Evolutionary conservation across 2,797 vertebrate genomes (phyloP), one percentile per base, ranked within the genome.

Genomic region (Erpetoichthys calabaricus): DNA sequence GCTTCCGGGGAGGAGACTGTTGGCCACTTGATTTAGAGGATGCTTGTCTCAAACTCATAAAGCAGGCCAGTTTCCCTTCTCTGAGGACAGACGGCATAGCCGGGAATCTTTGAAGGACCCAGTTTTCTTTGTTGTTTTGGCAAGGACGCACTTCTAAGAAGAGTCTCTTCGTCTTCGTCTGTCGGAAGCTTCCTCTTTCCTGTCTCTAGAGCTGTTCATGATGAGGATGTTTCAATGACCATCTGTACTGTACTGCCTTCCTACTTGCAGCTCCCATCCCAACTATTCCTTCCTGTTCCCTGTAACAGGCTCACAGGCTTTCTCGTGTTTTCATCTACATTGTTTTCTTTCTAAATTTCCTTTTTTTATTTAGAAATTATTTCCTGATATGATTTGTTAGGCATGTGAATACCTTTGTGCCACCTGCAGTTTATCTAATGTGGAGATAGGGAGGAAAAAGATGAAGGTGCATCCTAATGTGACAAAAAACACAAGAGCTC

Each of bases 171-270:
- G 45, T 10, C 51, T 71, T 65, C 69, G 64, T 56, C 68, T 67
- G 62, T 71, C 58, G 57, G 63, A 71, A 63, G 67, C 74, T 77
- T 76, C 69, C 79, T 71, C 75, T 83, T 81, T 86, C 85, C 85
- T 84, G 80, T 67, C 66, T 47, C 45, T 69, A 68, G 69, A 75
- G 69, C 72, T 68, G 65, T 70, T 63, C 57, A 69, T 68, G 68
- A 70, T 66, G 67, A 80, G 82, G 81, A 85, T 80, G 79, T 73
- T 45, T 57, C n/a, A 42, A 67, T 64, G 59, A 71, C 76, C 82
- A 85, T 85, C 81, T 83, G 80, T 68, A 68, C 81, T 83, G 80
- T 68, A 68, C 70, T 57, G 55, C 62, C 68, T 87, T 88, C 86
- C 86, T 82, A 72, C 74, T 71, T 71, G 70, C 63, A 64, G 73